A percentile compares a stretch with the other conserved stretches of the same genome.
These are phyloP conservation scores for Nomada fucata DNA, from an alignment of 2,888 invertebrate genomes.

Conservation along the genomic window DNA sequence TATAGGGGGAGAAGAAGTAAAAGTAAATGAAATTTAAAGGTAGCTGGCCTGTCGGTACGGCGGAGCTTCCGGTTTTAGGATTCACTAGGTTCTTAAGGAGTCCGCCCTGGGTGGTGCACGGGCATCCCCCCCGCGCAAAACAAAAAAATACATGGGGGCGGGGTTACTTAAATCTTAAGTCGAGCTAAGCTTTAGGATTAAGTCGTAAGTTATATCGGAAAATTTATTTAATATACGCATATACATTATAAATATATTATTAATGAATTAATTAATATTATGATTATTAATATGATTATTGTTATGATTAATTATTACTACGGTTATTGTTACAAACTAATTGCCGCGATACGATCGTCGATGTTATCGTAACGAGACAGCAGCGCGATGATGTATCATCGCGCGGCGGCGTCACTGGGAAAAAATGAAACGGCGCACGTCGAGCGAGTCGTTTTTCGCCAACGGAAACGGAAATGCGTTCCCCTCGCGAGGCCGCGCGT, in stretches of 20 bases:
- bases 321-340: constrained; percentile 51
- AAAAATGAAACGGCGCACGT: constrained; percentile 30
- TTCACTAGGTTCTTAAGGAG: constrained; percentile 78
- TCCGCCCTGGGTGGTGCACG: constrained; percentile 77
- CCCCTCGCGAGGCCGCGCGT: background rate
- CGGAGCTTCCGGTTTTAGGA: constrained; percentile 81
- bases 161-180: constrained; percentile 76
- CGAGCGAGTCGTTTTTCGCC: constrained; percentile 53
- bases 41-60: constrained; percentile 81
- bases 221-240: constrained; percentile 74
- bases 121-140: constrained; percentile 63
- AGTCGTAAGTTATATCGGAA: constrained; percentile 73
- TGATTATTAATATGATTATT: constrained; percentile 57
- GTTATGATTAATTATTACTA: constrained; percentile 48
- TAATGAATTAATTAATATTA: constrained; percentile 62
- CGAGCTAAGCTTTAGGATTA: constrained; percentile 73
- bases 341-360: constrained; percentile 24
- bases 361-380: constrained; percentile 32
- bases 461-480: background rate
- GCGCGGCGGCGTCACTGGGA: background rate
- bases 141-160: constrained; percentile 56
- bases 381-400: constrained; percentile 7
- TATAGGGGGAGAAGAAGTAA: constrained; percentile 37
- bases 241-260: constrained; percentile 60
- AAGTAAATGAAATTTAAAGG: constrained; percentile 67